These are phyloP conservation scores for Drosophila heteroneura DNA, from an alignment of 2,888 invertebrate genomes.

Conservation along the genomic window DNA sequence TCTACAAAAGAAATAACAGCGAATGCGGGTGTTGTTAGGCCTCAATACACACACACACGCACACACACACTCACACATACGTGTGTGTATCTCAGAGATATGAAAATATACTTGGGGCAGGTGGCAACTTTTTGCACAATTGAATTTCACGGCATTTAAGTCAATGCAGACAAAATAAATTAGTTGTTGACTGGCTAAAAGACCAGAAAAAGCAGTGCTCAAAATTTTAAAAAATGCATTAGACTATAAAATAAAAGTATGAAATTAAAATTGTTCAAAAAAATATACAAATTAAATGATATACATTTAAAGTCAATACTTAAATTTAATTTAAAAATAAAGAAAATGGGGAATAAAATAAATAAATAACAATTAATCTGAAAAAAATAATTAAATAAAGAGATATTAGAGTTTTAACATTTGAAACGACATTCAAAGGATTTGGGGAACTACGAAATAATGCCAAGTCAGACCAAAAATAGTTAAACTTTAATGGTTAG, in stretches of 20 bases:
- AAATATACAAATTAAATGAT: background rate
- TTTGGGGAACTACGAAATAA: background rate
- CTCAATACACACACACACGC: background rate
- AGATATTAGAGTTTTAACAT: accelerated
- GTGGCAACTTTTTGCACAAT: slow-evolving; percentile 44
- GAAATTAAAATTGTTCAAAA: background rate
- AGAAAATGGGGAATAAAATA: too few relatives aligned
- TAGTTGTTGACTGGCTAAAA: background rate
- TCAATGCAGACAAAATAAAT: background rate
- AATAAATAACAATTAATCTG: background rate
- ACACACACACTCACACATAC: background rate
- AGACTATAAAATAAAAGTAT: background rate
- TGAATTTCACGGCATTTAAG: slow-evolving; percentile 84
- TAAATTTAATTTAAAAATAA: background rate
- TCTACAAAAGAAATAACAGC: slow-evolving; percentile 53
- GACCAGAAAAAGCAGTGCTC: accelerated
- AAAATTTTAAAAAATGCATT: background rate
- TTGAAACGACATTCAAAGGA: background rate
- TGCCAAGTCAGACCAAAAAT: background rate
- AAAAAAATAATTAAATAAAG: background rate
- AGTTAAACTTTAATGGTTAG: background rate
- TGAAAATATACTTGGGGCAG: slow-evolving; percentile 8
- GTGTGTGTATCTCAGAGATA: background rate
- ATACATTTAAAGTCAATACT: background rate
- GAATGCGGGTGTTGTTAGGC: slow-evolving; percentile 31